Conservation (phyloP, 1,140 invertebrate species). For the Anastatus disparis region DNA sequence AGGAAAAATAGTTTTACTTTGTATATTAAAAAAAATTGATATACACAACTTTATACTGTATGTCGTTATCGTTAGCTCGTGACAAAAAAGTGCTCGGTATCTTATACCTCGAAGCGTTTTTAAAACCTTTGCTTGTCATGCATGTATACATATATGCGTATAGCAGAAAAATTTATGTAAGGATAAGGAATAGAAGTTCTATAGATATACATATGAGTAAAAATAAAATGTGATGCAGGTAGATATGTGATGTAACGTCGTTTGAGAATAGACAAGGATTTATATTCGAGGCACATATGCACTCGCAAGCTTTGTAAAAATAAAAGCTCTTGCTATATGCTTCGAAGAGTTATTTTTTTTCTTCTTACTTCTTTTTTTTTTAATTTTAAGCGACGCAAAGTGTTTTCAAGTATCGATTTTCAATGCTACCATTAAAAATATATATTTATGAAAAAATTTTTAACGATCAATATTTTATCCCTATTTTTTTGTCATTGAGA, state of each 20-base stretch:
- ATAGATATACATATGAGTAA: slow-evolving; percentile 10
- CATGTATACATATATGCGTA: background rate
- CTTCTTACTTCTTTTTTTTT: background rate
- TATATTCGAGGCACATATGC: slow-evolving; percentile 29
- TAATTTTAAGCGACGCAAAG: background rate
- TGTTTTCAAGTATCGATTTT: slow-evolving; percentile 9
- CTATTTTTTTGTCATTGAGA: background rate
- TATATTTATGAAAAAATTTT: too few relatives aligned
- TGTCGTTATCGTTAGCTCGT: background rate
- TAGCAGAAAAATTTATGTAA: background rate
- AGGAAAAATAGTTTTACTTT: slow-evolving; percentile 43
- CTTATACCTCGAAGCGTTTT: background rate
- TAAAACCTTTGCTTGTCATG: background rate
- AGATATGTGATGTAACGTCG: slow-evolving; percentile 37
- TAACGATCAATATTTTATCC: background rate
- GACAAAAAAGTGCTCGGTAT: background rate
- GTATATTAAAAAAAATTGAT: too few relatives aligned
- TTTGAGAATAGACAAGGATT: slow-evolving; percentile 9
- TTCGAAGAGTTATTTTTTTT: background rate
- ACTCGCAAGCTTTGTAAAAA: too few relatives aligned
- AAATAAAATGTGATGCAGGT: slow-evolving; percentile 44
- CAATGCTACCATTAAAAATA: too few relatives aligned
- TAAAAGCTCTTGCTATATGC: background rate
- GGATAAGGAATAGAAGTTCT: background rate
- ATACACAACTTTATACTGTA: too few relatives aligned